Base-by-base conservation (phyloP, 1,140 invertebrate genomes). In the Pectinophora gossypiella region DNA sequence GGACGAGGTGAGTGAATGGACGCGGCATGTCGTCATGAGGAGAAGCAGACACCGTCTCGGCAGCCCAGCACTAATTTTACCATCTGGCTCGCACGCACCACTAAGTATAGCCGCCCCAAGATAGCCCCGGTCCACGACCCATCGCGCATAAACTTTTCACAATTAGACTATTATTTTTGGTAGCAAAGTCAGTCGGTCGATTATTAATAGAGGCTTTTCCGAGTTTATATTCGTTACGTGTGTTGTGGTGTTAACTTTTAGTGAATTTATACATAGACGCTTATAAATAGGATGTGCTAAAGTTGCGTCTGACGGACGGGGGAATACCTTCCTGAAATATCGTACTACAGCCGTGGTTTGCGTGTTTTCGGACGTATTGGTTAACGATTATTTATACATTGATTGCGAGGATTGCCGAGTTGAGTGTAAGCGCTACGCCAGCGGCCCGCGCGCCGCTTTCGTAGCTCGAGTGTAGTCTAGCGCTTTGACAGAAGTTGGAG, bases 111-210 rank as follows among this genome's bases (percentile, higher is more conserved):
- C 85, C 72, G 80, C 82, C 85, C 84, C 84, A 85, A 89, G 87
- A 89, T 89, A 89, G 85, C 82, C 70, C 64, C 76, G 83, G 77
- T 84, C 85, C 83, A 80, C 84, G 81, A 85, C 77, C 82, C 84
- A 84, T 84, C 82, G 75, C 78, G 79, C 81, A 86, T 84, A 85
- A 87, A 87, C 80, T 85, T 87, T 85, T 87, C 87, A 84, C 79
- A 89, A 88, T 89, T 89, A 89, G 87, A 89, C 85, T 85, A 88
- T 88, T 89, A 89, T 89, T 89, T 89, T 88, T 85, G 87, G 87
- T 87, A 87, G 82, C 84, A 79, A 87, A 85, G 80, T 85, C 84
- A 87, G 81, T 85, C 82, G 81, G 82, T 85, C 82, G 82, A 84
- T 84, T 87, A 87, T 87, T 87, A 87, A 87, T 87, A 87, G 84